Conservation (phyloP, 2,797 vertebrate species). For the Hydrocynus forskahlii region DNA sequence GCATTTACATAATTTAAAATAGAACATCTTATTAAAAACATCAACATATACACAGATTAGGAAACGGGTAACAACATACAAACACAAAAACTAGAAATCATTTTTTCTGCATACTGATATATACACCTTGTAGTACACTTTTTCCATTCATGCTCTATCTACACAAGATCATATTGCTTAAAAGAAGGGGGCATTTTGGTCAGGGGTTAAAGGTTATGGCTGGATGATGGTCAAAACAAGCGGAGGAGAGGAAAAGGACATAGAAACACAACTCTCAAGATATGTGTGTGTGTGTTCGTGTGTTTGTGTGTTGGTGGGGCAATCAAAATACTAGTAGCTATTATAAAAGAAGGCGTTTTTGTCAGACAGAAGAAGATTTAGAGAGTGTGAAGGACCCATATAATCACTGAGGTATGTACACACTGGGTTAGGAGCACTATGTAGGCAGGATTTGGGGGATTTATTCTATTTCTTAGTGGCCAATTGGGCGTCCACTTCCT, state of each 20-base stretch:
- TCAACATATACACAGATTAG: slow-evolving; percentile 99
- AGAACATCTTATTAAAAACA: slow-evolving; percentile 99
- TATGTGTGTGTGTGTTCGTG: slow-evolving; percentile 16
- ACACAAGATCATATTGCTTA: slow-evolving; percentile 99
- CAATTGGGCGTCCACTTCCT: slow-evolving; percentile 97
- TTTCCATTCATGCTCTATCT: slow-evolving; percentile 99
- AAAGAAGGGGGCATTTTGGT: slow-evolving; percentile 95
- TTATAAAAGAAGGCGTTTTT: slow-evolving; percentile 67
- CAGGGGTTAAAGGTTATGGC: slow-evolving; percentile 65
- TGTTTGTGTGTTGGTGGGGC: slow-evolving; percentile 28
- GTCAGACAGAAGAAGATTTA: slow-evolving; percentile 65
- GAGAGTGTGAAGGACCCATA: slow-evolving; percentile 89
- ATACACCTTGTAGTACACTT: slow-evolving; percentile 98
- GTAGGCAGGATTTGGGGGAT: slow-evolving; percentile 81
- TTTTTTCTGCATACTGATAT: slow-evolving; percentile 96
- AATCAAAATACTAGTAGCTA: slow-evolving; percentile 75
- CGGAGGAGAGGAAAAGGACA: slow-evolving; percentile 53
- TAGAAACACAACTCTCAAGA: slow-evolving; percentile 58
- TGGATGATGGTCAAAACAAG: slow-evolving; percentile 79
- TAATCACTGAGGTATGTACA: slow-evolving; percentile 99
- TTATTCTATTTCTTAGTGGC: slow-evolving; percentile 91
- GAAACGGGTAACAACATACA: slow-evolving; percentile 99
- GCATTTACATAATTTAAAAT: slow-evolving; percentile 99
- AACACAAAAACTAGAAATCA: slow-evolving; percentile 98
- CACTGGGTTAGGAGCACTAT: slow-evolving; percentile 98